These are phyloP conservation scores for Pseudobourletiella spinata DNA, from an alignment of 1,140 invertebrate genomes.

Conservation along the genomic window DNA sequence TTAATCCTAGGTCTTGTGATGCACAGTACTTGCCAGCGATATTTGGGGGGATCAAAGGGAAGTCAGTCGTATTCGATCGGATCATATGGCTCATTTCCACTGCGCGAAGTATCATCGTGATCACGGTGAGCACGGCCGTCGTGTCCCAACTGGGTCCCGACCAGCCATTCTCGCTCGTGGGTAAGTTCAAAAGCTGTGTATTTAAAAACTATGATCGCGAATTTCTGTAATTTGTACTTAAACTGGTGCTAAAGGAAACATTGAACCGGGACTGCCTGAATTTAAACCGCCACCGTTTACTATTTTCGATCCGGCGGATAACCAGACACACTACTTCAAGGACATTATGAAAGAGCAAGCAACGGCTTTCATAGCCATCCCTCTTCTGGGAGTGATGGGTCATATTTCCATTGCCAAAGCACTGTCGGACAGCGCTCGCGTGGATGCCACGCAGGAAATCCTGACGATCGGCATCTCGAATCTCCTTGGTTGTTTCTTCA, in stretches of 20 bases:
- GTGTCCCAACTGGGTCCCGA: neutral
- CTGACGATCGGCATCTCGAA: constrained; percentile 75
- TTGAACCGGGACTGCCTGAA: constrained; percentile 58
- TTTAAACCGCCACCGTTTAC: constrained; percentile 58
- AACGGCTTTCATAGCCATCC: constrained; percentile 63
- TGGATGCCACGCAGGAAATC: constrained; percentile 76
- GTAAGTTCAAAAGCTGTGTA: neutral
- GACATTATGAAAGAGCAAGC: constrained; percentile 58
- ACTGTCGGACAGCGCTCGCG: constrained; percentile 35
- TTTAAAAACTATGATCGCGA: neutral
- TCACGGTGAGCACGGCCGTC: constrained; percentile 39
- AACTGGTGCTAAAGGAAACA: constrained; percentile 46
- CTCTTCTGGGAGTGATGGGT: constrained; percentile 64
- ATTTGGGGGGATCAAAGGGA: constrained; percentile 20
- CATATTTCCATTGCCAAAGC: constrained; percentile 73
- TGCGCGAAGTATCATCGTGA: constrained; percentile 58
- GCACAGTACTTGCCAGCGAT: constrained; percentile 34
- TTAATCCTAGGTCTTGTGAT: constrained; percentile 25
- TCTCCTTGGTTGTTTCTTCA: constrained; percentile 80
- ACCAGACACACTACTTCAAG: constrained; percentile 48
- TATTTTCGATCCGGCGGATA: constrained; percentile 41
- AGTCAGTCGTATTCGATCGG: constrained; percentile 28
- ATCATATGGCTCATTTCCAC: constrained; percentile 64
- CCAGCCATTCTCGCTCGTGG: constrained; percentile 18
- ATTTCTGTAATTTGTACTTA: neutral